phyloP scores from a whole-genome alignment of 2,113 vertebrate genomes.

The Steatornis caripensis region DNA sequence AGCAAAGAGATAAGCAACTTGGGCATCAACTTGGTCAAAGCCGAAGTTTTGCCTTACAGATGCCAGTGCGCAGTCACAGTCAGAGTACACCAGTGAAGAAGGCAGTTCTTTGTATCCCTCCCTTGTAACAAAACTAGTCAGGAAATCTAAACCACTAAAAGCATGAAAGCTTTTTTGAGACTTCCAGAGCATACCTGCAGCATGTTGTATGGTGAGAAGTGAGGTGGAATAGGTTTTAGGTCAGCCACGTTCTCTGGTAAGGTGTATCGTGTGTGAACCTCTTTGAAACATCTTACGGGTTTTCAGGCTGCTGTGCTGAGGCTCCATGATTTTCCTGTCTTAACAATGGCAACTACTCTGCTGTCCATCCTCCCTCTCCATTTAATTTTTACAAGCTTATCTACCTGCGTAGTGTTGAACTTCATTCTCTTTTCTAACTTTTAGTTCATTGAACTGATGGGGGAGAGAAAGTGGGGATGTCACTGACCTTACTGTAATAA shows the following conservation, averaged over 20 bases:
- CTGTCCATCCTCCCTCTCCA: neutral
- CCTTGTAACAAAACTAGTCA: neutral
- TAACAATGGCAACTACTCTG: neutral
- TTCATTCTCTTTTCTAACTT: neutral
- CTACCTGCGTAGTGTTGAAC: neutral
- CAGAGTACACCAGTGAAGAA: neutral
- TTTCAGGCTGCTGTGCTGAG: neutral
- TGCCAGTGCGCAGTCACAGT: neutral
- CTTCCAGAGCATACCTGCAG: neutral
- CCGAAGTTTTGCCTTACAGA: neutral
- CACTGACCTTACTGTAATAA: neutral
- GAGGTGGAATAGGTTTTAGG: neutral
- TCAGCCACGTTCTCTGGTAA: neutral
- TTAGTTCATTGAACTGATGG: neutral
- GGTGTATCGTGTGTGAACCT: rapidly evolving
- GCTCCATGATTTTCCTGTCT: neutral
- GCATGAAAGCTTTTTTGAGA: neutral
- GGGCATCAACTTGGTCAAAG: neutral
- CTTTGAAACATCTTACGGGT: neutral
- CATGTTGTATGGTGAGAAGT: neutral
- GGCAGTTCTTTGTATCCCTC: neutral
- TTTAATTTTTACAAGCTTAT: neutral
- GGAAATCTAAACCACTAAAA: neutral
- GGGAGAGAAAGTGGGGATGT: neutral
- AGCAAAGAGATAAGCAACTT: neutral